These are phyloP conservation scores for Drosophila nigrodunni DNA, from an alignment of 1,140 invertebrate species.

Conservation along the genomic window DNA sequence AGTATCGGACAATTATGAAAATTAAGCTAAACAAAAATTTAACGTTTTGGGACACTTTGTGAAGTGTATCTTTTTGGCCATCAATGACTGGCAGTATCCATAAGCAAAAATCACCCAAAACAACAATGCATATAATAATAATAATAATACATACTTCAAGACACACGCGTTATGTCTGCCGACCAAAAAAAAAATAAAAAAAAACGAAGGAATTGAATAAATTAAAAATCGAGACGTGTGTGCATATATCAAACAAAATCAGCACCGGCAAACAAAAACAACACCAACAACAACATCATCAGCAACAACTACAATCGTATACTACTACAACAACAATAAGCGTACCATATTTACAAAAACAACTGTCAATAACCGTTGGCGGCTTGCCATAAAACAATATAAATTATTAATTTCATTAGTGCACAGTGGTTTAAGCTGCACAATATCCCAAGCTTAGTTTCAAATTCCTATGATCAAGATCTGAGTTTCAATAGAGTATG, in stretches of 20 bases:
- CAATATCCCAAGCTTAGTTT: not conserved
- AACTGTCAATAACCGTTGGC: conserved; percentile 49
- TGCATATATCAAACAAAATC: conserved; percentile 69
- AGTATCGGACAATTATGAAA: too few relatives aligned
- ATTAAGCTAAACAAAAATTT: conserved; percentile 24
- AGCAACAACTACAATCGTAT: conserved; percentile 25
- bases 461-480: not conserved
- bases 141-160: conserved; percentile 71
- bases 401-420: conserved; percentile 52
- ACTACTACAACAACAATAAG: conserved; percentile 19
- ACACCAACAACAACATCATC: conserved; percentile 37
- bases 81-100: conserved; percentile 44
- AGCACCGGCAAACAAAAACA: conserved; percentile 47
- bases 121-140: conserved; percentile 44
- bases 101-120: conserved; percentile 12
- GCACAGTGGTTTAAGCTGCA: conserved; percentile 51
- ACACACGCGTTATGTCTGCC: conserved; percentile 59
- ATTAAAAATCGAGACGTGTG: conserved; percentile 69
- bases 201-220: conserved; percentile 71
- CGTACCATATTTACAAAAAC: conserved; percentile 34
- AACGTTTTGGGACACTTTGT: conserved; percentile 54
- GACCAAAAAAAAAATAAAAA: conserved; percentile 42
- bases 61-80: conserved; percentile 41
- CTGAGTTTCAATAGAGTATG: too few relatives aligned
- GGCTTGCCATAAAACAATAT: conserved; percentile 51